A percentile compares a stretch with the other conserved stretches of the same genome.
Conservation (phyloP, 1,140 invertebrate genomes). For the Drosophila funebris region DNA sequence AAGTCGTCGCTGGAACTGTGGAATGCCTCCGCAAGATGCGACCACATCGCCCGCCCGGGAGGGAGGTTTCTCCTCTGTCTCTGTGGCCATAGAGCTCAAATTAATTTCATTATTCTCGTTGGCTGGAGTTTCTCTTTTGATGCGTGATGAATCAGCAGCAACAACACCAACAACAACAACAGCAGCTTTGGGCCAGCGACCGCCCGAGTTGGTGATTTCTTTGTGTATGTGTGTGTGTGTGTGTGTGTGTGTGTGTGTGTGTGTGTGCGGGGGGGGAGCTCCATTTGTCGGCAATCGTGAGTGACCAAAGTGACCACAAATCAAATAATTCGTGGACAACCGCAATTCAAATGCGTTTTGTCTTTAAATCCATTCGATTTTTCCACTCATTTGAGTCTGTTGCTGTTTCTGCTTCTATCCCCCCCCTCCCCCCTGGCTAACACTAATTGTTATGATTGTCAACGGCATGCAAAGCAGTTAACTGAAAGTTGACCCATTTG, state of each 20-base stretch:
- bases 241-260: not conserved
- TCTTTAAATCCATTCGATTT: constrained; percentile 30
- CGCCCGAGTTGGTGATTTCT: not conserved
- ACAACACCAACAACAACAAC: not conserved
- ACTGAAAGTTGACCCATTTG: constrained; percentile 2
- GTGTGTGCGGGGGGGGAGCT: constrained; percentile 8
- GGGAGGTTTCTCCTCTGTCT: constrained; percentile 6
- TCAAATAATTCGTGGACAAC: constrained; percentile 45
- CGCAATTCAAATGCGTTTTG: constrained; percentile 34
- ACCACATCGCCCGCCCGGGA: constrained; percentile 23
- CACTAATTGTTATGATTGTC: not conserved
- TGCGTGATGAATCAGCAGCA: constrained; percentile 57
- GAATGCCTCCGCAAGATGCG: constrained; percentile 55
- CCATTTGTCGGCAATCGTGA: constrained; percentile 10
- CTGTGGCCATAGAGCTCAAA: constrained; percentile 57
- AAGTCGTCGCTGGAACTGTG: constrained; percentile 51
- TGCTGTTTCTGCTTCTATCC: no score
- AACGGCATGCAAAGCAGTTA: not conserved
- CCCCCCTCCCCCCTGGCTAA: not conserved
- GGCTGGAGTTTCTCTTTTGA: constrained; percentile 57
- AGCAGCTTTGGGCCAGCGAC: not conserved
- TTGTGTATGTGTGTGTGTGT: constrained; percentile 9
- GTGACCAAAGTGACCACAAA: constrained; percentile 38
- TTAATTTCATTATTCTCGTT: constrained; percentile 71
- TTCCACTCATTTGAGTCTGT: constrained; percentile 1